These are phyloP conservation scores for Mesochorus sp. DNA, from an alignment of 2,888 invertebrate genomes.

Conservation along the genomic window DNA sequence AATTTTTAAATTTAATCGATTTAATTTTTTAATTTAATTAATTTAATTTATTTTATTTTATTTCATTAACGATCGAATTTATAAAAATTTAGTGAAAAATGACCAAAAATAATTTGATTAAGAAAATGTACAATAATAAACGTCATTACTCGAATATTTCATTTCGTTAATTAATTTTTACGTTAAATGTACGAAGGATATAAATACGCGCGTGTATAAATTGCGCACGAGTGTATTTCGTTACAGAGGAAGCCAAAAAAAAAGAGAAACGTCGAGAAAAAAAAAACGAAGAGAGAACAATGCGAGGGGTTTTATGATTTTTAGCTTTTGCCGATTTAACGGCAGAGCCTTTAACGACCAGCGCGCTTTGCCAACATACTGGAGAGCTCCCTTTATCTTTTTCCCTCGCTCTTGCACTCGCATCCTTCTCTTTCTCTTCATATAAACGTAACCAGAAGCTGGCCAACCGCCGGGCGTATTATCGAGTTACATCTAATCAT, in stretches of 20 bases:
- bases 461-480: constrained; percentile 70
- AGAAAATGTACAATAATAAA: too few species aligned
- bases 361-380: constrained; percentile 72
- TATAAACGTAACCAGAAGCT: constrained; percentile 50
- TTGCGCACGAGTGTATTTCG: constrained; percentile 1
- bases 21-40: too few species aligned
- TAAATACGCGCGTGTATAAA: constrained; percentile 17
- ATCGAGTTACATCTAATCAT: constrained; percentile 82
- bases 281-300: constrained; percentile 31
- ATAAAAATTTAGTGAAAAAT: too few species aligned
- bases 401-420: too few species aligned
- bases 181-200: background rate
- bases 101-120: too few species aligned
- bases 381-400: constrained; percentile 26
- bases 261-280: constrained; percentile 8
- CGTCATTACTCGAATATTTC: background rate
- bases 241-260: background rate
- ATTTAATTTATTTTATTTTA: too few species aligned
- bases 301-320: constrained; percentile 75
- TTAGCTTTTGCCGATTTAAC: constrained; percentile 79
- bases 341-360: constrained; percentile 78
- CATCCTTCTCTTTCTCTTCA: constrained; percentile 1
- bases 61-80: too few species aligned
- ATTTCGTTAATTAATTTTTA: constrained; percentile 20
- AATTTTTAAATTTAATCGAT: too few species aligned